Conservation (phyloP, 2,113 vertebrate species). For the Gavia stellata region DNA sequence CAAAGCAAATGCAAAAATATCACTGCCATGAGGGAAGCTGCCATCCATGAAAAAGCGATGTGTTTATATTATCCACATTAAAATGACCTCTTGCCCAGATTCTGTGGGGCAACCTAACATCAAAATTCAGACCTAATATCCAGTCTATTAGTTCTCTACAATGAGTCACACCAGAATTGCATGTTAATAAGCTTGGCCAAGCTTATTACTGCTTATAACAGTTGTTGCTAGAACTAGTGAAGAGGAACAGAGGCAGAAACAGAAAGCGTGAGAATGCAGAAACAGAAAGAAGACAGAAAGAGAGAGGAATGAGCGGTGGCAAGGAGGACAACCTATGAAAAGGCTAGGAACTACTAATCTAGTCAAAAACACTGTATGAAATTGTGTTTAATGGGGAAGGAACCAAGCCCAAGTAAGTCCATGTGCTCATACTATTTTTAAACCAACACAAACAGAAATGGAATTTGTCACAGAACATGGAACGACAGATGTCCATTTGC, state of each 20-base stretch:
- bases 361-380: background rate
- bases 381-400: background rate
- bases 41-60: background rate
- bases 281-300: background rate
- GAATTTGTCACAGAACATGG: background rate
- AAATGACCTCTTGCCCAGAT: background rate
- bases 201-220: background rate
- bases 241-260: background rate
- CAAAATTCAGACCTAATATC: background rate
- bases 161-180: background rate
- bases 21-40: slow-evolving; percentile 9
- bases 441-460: rapidly evolving
- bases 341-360: background rate
- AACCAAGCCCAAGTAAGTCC: background rate
- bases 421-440: background rate
- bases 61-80: background rate
- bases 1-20: background rate
- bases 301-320: background rate
- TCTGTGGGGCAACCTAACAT: background rate
- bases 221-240: background rate
- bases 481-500: background rate
- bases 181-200: background rate
- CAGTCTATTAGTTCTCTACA: background rate
- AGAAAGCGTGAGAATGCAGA: background rate
- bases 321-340: background rate